Conservation (phyloP, 2,113 vertebrate species). For the Scytalopus superciliaris region DNA sequence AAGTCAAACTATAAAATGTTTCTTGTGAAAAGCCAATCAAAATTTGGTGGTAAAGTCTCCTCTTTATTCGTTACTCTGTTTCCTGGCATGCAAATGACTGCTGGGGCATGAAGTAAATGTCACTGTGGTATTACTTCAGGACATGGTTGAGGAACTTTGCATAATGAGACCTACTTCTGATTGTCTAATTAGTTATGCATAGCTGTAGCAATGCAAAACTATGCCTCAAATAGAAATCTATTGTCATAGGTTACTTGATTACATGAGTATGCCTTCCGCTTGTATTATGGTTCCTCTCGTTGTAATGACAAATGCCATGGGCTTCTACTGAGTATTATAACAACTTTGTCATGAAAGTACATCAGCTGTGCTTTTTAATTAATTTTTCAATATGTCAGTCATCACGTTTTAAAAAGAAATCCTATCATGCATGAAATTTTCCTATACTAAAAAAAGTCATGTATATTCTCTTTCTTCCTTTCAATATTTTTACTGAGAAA, state of each 20-base stretch:
- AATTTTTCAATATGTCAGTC: not conserved
- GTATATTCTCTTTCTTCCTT: not conserved
- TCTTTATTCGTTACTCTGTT: conserved; percentile 2
- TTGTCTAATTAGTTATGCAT: conserved; percentile 61
- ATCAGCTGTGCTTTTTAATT: conserved; percentile 13
- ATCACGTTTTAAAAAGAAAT: not conserved
- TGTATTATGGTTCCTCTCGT: not conserved
- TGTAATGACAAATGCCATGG: not conserved
- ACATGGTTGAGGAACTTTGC: conserved; percentile 43
- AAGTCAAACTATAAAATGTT: not conserved
- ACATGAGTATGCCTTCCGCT: not conserved
- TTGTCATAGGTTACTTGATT: conserved; percentile 52
- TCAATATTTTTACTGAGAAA: not conserved
- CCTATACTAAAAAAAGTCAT: not conserved
- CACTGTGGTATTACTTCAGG: conserved; percentile 22
- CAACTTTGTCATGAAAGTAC: not conserved
- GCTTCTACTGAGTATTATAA: not conserved
- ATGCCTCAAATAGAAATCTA: conserved; percentile 42
- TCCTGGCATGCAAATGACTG: conserved; percentile 32
- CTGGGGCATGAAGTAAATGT: conserved; percentile 16
- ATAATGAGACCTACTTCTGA: conserved; percentile 55
- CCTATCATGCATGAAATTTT: not conserved
- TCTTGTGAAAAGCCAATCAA: not conserved
- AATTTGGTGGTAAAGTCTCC: not conserved
- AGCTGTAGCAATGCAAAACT: conserved; percentile 29